These are phyloP conservation scores for Cynaeus angustus DNA, from an alignment of 2,888 invertebrate species.

Conservation along the genomic window DNA sequence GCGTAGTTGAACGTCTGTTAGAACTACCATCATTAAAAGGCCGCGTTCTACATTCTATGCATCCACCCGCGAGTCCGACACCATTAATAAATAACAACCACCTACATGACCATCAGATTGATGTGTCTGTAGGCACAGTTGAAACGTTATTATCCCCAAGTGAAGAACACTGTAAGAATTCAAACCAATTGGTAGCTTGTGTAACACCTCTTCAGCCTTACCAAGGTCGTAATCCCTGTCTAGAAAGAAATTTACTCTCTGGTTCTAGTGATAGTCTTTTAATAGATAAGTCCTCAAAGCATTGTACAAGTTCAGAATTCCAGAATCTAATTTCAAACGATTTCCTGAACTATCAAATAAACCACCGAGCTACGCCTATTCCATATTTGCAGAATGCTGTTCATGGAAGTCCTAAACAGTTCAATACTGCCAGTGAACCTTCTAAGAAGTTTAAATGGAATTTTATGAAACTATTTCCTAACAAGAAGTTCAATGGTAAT, in stretches of 20 bases:
- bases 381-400: conserved; percentile 86
- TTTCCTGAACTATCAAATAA: conserved; percentile 70
- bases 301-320: conserved; percentile 71
- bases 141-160: conserved; percentile 78
- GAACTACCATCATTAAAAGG: conserved; percentile 81
- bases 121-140: conserved; percentile 74
- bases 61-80: conserved; percentile 68
- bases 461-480: conserved; percentile 71
- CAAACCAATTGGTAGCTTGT: conserved; percentile 72
- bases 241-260: conserved; percentile 81
- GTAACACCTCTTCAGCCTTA: conserved; percentile 82
- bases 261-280: conserved; percentile 76
- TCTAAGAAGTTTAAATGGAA: conserved; percentile 72
- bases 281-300: conserved; percentile 80
- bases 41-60: conserved; percentile 67
- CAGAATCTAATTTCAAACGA: conserved; percentile 74
- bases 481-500: conserved; percentile 57
- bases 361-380: conserved; percentile 76
- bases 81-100: conserved; percentile 70
- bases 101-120: conserved; percentile 67
- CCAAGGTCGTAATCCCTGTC: conserved; percentile 84
- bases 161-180: conserved; percentile 75
- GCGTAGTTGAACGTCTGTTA: conserved; percentile 90
- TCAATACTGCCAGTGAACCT: conserved; percentile 65
- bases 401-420: conserved; percentile 71